phyloP scores from a whole-genome alignment of 2,888 invertebrate genomes.

The Eristalis arbustorum region DNA sequence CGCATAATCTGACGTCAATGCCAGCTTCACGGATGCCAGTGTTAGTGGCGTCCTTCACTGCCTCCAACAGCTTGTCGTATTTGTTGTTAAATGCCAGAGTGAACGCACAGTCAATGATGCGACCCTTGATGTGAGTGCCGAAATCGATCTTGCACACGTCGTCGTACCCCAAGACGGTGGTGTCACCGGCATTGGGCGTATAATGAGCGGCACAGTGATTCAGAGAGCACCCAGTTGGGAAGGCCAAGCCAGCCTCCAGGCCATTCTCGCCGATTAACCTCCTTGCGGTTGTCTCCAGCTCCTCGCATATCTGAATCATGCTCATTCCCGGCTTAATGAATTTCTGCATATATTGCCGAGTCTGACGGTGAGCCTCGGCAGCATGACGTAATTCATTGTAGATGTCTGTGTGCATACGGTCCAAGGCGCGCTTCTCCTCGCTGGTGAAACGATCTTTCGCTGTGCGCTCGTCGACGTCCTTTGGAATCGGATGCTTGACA shows the following conservation, averaged over 20 bases:
- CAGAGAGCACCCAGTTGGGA: slow-evolving; percentile 99
- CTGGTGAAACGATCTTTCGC: slow-evolving; percentile 92
- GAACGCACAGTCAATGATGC: slow-evolving; percentile 99
- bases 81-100: slow-evolving; percentile 98
- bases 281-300: slow-evolving; percentile 94
- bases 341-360: slow-evolving; percentile 86
- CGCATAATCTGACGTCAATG: slow-evolving; percentile 98
- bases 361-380: slow-evolving; percentile 98
- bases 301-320: slow-evolving; percentile 99
- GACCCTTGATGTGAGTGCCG: slow-evolving; percentile 98
- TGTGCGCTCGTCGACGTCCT: slow-evolving; percentile 87
- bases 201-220: slow-evolving; percentile 99
- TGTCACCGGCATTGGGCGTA: slow-evolving; percentile 98
- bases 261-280: slow-evolving; percentile 96
- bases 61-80: slow-evolving; percentile 95
- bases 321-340: slow-evolving; percentile 99
- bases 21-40: slow-evolving; percentile 97
- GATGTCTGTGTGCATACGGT: slow-evolving; percentile 94
- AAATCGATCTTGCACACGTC: slow-evolving; percentile 99
- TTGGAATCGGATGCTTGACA: slow-evolving; percentile 86
- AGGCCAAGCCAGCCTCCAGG: slow-evolving; percentile 94
- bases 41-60: slow-evolving; percentile 98
- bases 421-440: slow-evolving; percentile 94
- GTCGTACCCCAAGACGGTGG: slow-evolving; percentile 95
- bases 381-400: slow-evolving; percentile 97